Evolutionary conservation across 2,888 invertebrate genomes (phyloP), one percentile per base, ranked within the genome.

Genomic region (Cephus sareptanus): DNA sequence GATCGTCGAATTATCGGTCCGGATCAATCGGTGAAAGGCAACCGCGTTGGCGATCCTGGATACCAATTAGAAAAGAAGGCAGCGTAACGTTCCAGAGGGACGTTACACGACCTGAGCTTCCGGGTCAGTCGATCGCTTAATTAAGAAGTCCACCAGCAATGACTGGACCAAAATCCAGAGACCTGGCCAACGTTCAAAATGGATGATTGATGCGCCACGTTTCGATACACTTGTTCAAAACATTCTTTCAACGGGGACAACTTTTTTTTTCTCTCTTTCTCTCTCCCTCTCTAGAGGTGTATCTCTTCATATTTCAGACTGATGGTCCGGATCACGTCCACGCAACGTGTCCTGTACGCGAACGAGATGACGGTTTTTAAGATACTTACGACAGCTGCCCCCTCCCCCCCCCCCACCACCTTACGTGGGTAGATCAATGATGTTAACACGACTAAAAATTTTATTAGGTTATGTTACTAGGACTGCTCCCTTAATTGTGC

Each of bases 81-180:
- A 23, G 56, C 9, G 56, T 40, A 40, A 40, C 40, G 40, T 40
- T 40, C 15, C 40, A 23, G 40, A 40, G 40, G 9, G 23, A 40
- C 23, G 71, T 71, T 33, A 13, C 31, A 71, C 71, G 31, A 34
- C 31, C 34, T 23, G 71, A 71, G 34, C 33, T 71, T 71, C 34
- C 71, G 71, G 71, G 71, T 71, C 71, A 71, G 13, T 31, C 71
- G 71, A 71, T 71, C 71, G 71, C 71, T 71, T 71, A 71, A 71
- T 71, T 71, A 71, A 71, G 71, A 56, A 56, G 13, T 71, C 33
- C 9, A 31, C 33, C 71, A 34, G 71, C 71, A 71, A 71, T 71
- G 71, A 71, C 71, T 31, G 6, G 33, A 34, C 34, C 71, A 23
- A 71, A 33, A 71, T 71, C 71, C 33, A 33, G 71, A 71, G 35